Evolutionary conservation across 2,113 vertebrate genomes (phyloP).

Genomic region (Zosterops pallidus): DNA sequence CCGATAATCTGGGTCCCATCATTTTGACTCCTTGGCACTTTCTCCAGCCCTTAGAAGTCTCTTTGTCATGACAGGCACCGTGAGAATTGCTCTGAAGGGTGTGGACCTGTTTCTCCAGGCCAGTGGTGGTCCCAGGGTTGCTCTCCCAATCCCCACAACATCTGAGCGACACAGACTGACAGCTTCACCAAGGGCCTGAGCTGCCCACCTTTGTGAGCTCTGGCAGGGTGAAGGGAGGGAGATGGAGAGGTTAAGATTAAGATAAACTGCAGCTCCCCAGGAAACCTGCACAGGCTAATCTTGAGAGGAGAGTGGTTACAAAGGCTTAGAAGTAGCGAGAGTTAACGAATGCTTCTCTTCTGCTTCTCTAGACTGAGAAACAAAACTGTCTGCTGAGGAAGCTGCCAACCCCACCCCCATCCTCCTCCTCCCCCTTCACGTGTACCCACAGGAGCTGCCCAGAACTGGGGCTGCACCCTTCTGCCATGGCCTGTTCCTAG

Average conservation of each 20-base stretch:
- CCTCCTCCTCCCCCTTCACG: neutral
- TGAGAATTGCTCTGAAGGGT: neutral
- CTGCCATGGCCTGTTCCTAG: neutral
- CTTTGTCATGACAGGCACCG: rapidly evolving
- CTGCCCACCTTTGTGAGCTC: neutral
- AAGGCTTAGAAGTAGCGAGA: neutral
- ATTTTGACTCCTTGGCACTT: neutral
- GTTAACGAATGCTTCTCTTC: neutral
- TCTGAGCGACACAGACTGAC: neutral
- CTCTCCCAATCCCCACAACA: neutral
- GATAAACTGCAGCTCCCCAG: neutral
- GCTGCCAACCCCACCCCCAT: neutral
- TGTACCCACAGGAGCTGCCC: neutral
- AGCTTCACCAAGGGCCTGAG: neutral
- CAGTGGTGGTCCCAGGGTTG: rapidly evolving
- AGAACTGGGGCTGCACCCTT: neutral
- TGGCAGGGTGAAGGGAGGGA: neutral
- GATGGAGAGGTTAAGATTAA: neutral
- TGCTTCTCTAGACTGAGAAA: neutral
- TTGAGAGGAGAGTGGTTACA: neutral
- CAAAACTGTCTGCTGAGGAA: neutral
- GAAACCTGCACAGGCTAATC: neutral
- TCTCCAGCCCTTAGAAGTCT: neutral
- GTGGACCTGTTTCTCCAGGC: neutral
- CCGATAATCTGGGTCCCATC: neutral